Percentiles rank a stretch among this genome's conserved stretches.
phyloP scores from a whole-genome alignment of 2,888 invertebrate species.

The Microdon myrmicae region DNA sequence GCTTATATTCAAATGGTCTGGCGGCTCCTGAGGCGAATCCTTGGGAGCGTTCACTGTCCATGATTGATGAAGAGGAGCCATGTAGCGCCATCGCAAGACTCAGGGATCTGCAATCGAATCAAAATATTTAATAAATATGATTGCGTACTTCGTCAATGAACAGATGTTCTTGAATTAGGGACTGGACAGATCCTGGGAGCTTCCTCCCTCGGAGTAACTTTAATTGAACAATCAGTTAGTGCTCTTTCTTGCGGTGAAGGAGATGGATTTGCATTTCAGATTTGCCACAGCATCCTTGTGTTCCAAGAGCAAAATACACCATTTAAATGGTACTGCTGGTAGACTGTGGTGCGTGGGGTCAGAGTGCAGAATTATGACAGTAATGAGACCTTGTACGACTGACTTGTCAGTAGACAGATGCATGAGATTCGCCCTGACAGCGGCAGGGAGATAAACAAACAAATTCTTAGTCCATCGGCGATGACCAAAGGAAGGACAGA shows the following conservation, averaged over 20 bases:
- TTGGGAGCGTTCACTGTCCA: slow-evolving; percentile 19
- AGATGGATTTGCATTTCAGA: slow-evolving; percentile 45
- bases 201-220: slow-evolving; percentile 9
- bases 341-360: slow-evolving; percentile 30
- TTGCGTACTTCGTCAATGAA: slow-evolving; percentile 37
- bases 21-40: slow-evolving; percentile 1
- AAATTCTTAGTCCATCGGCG: no score
- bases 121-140: slow-evolving; percentile 48
- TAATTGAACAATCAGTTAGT: slow-evolving; percentile 51
- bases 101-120: slow-evolving; percentile 48
- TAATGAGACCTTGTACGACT: no score
- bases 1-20: slow-evolving; percentile 49
- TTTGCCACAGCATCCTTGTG: slow-evolving; percentile 24
- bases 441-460: no score
- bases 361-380: slow-evolving; percentile 39
- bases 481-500: no score
- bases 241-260: slow-evolving; percentile 22
- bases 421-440: no score
- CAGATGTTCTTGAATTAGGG: slow-evolving; percentile 34
- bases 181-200: not conserved
- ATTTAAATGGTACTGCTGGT: slow-evolving; percentile 7
- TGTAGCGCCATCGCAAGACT: slow-evolving; percentile 14
- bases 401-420: no score
- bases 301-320: not conserved
- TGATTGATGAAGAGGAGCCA: slow-evolving; percentile 34